Evolutionary conservation across 2,888 invertebrate species (phyloP).

Genomic region (Fragum fragum): DNA sequence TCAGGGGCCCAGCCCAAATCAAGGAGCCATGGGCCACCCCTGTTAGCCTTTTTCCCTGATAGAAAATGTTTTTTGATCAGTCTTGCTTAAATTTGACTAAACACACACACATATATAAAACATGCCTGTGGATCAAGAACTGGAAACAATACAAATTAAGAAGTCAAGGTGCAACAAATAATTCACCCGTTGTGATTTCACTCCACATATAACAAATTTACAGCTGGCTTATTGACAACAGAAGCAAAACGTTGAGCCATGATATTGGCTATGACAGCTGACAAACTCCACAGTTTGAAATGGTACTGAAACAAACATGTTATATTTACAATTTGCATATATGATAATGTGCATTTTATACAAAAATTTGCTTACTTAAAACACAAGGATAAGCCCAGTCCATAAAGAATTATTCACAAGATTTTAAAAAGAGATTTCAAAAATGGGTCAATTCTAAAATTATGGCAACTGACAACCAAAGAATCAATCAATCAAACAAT

Average conservation of each 20-base stretch:
- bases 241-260: constrained; percentile 4
- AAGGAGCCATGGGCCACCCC: no score
- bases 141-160: background rate
- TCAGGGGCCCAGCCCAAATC: no score
- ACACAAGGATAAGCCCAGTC: no score
- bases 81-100: no score
- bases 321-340: background rate
- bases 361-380: no score
- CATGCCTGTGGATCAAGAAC: constrained; percentile 26
- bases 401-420: no score
- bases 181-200: constrained; percentile 29
- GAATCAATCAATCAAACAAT: no score
- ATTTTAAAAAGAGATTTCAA: no score
- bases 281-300: constrained; percentile 25
- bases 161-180: constrained; percentile 25
- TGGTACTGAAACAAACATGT: constrained; percentile 22
- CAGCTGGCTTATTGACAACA: constrained; percentile 11
- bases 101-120: background rate
- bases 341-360: no score
- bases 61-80: background rate
- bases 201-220: constrained; percentile 34
- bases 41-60: no score
- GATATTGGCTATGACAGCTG: constrained; percentile 23
- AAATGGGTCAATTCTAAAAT: no score
- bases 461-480: no score